These are phyloP conservation scores for Sebastes goodei DNA, from an alignment of 2,797 vertebrate species.

Conservation along the genomic window DNA sequence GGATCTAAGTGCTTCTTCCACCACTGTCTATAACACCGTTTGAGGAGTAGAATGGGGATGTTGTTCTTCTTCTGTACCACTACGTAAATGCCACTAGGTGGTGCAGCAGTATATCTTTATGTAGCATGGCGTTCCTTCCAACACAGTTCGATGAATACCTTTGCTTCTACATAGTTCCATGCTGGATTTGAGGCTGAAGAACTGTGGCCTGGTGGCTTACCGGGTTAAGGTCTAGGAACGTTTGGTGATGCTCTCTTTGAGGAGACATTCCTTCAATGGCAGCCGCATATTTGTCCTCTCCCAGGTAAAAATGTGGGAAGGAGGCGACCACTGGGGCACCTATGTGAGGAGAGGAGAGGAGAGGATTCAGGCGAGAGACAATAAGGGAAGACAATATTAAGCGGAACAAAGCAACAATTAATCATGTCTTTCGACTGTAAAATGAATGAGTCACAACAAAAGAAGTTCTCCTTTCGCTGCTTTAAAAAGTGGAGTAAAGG, in stretches of 20 bases:
- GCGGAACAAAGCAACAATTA: neutral
- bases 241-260: conserved; percentile 79
- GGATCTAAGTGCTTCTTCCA: no score
- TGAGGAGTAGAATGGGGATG: neutral
- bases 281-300: conserved; percentile 70
- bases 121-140: neutral
- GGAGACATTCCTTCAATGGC: conserved; percentile 80
- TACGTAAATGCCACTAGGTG: conserved; percentile 35
- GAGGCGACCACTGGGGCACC: conserved; percentile 85
- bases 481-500: neutral
- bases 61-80: neutral
- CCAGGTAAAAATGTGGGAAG: conserved; percentile 86
- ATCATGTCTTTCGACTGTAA: neutral
- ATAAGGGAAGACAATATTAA: neutral
- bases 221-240: conserved; percentile 85
- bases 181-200: neutral
- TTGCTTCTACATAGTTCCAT: neutral
- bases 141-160: neutral
- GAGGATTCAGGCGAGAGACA: neutral
- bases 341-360: conserved; percentile 27
- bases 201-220: conserved; percentile 50
- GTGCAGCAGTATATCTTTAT: conserved; percentile 1
- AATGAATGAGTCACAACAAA: neutral
- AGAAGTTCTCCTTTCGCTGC: neutral
- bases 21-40: no score